phyloP scores from a whole-genome alignment of 35 echinoderm and acorn worm genomes.

The Amphiura filiformis region DNA sequence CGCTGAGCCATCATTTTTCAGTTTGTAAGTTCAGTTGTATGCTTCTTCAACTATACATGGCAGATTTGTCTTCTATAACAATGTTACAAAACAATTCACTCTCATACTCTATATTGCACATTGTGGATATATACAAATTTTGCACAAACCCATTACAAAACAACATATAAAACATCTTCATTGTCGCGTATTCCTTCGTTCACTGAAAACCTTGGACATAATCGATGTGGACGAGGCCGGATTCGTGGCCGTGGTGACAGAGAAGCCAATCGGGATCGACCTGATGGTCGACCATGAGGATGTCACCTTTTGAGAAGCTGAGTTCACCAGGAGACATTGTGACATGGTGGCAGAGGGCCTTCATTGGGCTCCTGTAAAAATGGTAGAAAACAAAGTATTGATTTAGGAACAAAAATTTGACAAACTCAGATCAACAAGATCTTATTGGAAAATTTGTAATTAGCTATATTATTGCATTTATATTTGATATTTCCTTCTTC shows the following conservation, averaged over 20 bases:
- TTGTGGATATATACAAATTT: not conserved
- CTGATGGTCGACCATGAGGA: conserved; percentile 71
- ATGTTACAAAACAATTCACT: not conserved
- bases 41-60: not conserved
- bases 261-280: conserved; percentile 76
- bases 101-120: not conserved
- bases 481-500: no score
- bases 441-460: not conserved
- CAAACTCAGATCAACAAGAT: no score
- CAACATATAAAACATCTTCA: not conserved
- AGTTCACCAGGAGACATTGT: conserved; percentile 70
- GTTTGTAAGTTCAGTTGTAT: not conserved
- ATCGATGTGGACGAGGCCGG: conserved; percentile 84
- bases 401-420: no score
- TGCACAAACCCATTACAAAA: not conserved
- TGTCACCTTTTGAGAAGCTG: conserved; percentile 78
- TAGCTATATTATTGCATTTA: no score
- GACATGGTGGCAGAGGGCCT: conserved; percentile 77
- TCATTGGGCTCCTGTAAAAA: conserved; percentile 69
- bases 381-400: no score
- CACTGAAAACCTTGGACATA: conserved; percentile 79
- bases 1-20: no score
- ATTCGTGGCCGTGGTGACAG: conserved; percentile 68
- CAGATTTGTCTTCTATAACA: not conserved
- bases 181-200: not conserved